Conservation (phyloP, 1,140 invertebrate species). For the Cherax destructor region DNA sequence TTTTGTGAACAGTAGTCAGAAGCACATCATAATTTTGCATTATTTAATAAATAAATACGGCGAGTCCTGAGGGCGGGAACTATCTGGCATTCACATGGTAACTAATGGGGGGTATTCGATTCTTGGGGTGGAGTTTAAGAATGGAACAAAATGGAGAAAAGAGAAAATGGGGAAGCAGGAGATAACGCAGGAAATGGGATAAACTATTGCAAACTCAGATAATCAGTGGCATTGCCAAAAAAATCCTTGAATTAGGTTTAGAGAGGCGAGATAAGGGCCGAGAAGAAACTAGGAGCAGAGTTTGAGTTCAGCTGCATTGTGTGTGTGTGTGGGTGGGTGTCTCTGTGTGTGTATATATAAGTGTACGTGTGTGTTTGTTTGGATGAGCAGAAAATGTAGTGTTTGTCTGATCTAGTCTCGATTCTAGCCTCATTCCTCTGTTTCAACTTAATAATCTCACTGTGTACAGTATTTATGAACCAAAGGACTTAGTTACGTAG, state of each 20-base stretch:
- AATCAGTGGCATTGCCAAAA: neutral
- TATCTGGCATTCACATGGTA: constrained; percentile 11
- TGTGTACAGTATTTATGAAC: no score
- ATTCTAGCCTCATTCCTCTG: no score
- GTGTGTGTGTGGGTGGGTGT: neutral
- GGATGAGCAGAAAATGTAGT: no score
- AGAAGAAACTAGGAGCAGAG: neutral
- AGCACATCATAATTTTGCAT: neutral
- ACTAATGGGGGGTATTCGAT: constrained; percentile 61
- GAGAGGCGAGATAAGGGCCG: neutral
- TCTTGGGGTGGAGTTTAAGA: constrained; percentile 65
- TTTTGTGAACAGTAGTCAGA: neutral
- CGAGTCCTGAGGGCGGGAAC: neutral
- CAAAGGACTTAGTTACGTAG: no score
- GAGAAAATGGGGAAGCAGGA: constrained; percentile 65
- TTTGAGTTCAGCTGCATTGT: neutral
- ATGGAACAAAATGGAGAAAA: constrained; percentile 68
- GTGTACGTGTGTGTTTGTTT: no score
- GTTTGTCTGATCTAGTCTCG: no score
- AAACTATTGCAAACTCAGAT: constrained; percentile 49
- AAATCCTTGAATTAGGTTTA: neutral
- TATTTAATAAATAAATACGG: neutral
- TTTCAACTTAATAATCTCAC: no score
- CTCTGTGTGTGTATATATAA: no score
- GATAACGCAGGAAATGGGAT: constrained; percentile 29